phyloP scores from a whole-genome alignment of 2,888 invertebrate genomes.

The Camptogramma bilineatum region DNA sequence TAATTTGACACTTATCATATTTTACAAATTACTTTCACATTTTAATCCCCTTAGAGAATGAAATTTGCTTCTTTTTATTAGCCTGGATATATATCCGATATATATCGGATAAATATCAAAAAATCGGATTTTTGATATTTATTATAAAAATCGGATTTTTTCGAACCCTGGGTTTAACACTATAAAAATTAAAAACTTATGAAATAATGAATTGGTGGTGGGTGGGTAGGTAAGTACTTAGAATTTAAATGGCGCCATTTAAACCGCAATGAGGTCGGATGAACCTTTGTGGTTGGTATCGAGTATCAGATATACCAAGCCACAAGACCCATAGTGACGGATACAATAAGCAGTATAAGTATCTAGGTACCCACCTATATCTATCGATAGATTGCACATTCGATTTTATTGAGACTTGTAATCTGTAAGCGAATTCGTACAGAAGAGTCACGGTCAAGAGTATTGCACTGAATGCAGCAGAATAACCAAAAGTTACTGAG shows the following conservation, averaged over 20 bases:
- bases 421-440: neutral
- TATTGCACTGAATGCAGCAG: conserved; percentile 45
- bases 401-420: neutral
- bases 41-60: too few relatives aligned
- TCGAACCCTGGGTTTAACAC: too few relatives aligned
- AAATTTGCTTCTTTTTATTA: too few relatives aligned
- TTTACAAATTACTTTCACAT: too few relatives aligned
- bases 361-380: neutral
- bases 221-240: neutral
- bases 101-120: too few relatives aligned
- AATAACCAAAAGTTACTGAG: conserved; percentile 32
- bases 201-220: too few relatives aligned
- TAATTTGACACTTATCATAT: too few relatives aligned
- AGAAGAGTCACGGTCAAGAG: conserved; percentile 49
- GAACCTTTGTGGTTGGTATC: conserved; percentile 66
- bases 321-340: conserved; percentile 43
- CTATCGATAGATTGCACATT: neutral
- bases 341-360: neutral
- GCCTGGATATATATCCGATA: too few relatives aligned
- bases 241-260: conserved; percentile 49
- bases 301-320: conserved; percentile 63
- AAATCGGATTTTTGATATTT: too few relatives aligned
- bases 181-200: too few relatives aligned
- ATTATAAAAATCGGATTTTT: too few relatives aligned
- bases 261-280: conserved; percentile 69